Conservation (phyloP, 2,888 invertebrate species). For the Sarcophaga carnaria region DNA sequence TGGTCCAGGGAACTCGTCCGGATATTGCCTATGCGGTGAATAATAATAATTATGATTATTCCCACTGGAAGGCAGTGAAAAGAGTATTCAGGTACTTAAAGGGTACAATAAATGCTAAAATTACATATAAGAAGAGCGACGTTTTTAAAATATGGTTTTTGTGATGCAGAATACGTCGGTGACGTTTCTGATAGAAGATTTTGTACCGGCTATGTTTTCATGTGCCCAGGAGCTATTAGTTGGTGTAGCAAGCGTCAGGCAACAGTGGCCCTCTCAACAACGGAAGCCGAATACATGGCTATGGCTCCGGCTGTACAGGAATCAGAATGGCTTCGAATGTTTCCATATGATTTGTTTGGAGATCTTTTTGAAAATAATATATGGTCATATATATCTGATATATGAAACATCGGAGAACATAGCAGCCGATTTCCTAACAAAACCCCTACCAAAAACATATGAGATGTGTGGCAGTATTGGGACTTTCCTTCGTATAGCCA, state of each 20-base stretch:
- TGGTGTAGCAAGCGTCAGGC: conserved; percentile 63
- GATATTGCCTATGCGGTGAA: conserved; percentile 25
- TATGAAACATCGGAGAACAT: conserved; percentile 9
- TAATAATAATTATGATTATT: conserved; percentile 21
- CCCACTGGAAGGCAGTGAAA: conserved; percentile 26
- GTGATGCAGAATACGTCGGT: conserved; percentile 64
- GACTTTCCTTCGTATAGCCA: conserved; percentile 12
- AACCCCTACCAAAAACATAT: conserved; percentile 26
- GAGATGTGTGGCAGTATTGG: conserved; percentile 21
- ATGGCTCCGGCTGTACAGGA: conserved; percentile 41
- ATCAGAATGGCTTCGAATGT: conserved; percentile 59
- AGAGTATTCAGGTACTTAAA: conserved; percentile 25
- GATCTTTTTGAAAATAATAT: background rate
- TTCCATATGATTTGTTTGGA: conserved; percentile 40
- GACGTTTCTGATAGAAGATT: conserved; percentile 61
- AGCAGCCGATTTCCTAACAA: conserved; percentile 19
- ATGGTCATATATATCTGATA: background rate
- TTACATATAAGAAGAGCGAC: conserved; percentile 9
- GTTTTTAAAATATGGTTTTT: conserved; percentile 52
- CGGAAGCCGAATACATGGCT: conserved; percentile 46
- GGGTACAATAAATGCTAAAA: conserved; percentile 2
- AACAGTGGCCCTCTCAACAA: conserved; percentile 43
- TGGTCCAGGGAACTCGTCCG: conserved; percentile 5
- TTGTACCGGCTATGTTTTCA: conserved; percentile 38
- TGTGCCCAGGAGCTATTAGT: conserved; percentile 52